These are phyloP conservation scores for Platycheirus albimanus DNA, from an alignment of 2,888 invertebrate species.

Conservation along the genomic window DNA sequence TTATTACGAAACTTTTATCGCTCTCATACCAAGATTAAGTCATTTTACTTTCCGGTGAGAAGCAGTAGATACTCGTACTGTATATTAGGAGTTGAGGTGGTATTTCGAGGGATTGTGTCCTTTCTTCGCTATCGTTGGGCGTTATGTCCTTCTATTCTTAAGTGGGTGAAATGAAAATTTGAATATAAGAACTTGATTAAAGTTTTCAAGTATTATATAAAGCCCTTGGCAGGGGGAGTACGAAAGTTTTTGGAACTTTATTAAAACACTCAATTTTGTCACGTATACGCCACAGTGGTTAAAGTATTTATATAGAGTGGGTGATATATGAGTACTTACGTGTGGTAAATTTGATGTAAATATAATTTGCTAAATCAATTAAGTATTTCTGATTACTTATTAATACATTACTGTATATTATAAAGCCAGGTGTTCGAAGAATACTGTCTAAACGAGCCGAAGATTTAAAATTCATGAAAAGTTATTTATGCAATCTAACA, in stretches of 20 bases:
- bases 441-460: no score
- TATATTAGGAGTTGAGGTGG: slow-evolving; percentile 31
- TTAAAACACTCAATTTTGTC: slow-evolving; percentile 36
- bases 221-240: slow-evolving; percentile 5
- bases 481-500: no score
- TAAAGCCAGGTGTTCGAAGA: no score
- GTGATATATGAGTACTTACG: no score
- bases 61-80: slow-evolving; percentile 11
- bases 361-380: no score
- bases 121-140: slow-evolving; percentile 5
- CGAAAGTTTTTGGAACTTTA: slow-evolving; percentile 38
- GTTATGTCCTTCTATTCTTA: slow-evolving; percentile 27
- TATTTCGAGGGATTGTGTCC: slow-evolving; percentile 20
- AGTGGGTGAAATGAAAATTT: slow-evolving; percentile 58
- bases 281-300: slow-evolving; percentile 35
- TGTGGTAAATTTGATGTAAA: neutral
- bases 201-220: slow-evolving; percentile 35
- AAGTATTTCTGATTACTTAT: neutral
- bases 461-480: no score
- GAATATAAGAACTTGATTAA: slow-evolving; percentile 50
- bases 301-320: no score
- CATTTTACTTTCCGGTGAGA: slow-evolving; percentile 52
- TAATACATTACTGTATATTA: no score
- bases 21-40: slow-evolving; percentile 61
- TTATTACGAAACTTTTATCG: slow-evolving; percentile 68